Conservation (phyloP, 2,888 invertebrate genomes). For the Phalera bucephala region DNA sequence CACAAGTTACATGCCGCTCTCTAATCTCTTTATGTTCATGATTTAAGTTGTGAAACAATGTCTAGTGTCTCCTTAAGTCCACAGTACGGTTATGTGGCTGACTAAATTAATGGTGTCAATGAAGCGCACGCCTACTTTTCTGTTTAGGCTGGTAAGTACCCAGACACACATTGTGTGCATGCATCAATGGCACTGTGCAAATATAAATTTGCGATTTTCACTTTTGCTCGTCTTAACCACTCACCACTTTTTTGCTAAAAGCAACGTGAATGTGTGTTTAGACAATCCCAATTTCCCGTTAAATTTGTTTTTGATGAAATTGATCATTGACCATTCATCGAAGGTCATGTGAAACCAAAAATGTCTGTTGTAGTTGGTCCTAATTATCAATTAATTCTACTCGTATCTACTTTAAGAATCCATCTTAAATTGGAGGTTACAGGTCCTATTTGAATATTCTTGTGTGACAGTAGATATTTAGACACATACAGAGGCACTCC, state of each 20-base stretch:
- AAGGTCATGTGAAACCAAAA: no score
- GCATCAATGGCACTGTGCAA: conserved; percentile 20
- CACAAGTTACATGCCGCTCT: background rate
- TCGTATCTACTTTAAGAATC: no score
- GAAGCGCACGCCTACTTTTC: conserved; percentile 3
- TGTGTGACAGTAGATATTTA: no score
- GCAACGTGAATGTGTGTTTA: conserved; percentile 9
- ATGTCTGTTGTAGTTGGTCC: no score
- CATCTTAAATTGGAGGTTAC: no score
- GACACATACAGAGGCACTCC: no score
- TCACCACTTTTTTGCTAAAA: conserved; percentile 5
- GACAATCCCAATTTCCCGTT: background rate
- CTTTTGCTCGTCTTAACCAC: conserved; percentile 5
- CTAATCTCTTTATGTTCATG: background rate
- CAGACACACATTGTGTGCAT: conserved; percentile 6
- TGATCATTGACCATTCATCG: no score
- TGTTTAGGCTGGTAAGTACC: conserved; percentile 8
- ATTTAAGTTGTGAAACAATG: conserved; percentile 1
- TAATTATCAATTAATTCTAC: no score
- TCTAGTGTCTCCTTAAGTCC: background rate
- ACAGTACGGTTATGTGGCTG: conserved; percentile 3
- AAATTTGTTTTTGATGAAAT: no score
- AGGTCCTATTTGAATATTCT: no score
- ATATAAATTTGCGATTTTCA: conserved; percentile 10
- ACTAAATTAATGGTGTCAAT: conserved; percentile 6